A percentile compares a stretch with the other conserved stretches of the same genome.
Evolutionary conservation across 2,113 vertebrate species (phyloP).

Genomic region (Podarcis raffonei): DNA sequence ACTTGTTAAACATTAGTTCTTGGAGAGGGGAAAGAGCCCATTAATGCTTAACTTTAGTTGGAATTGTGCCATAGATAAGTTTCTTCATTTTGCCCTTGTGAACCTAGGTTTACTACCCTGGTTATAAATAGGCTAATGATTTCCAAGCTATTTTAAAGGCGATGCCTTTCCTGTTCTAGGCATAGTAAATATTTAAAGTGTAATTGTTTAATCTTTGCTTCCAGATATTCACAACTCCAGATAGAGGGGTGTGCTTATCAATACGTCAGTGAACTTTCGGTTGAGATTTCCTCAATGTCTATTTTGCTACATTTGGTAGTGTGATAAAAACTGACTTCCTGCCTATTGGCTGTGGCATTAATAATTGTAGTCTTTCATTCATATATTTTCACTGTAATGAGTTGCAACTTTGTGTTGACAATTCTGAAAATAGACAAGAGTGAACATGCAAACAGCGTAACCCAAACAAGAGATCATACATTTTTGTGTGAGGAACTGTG

Average conservation of each 20-base stretch:
- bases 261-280: neutral
- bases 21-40: neutral
- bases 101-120: neutral
- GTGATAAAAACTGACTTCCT: neutral
- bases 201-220: neutral
- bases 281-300: neutral
- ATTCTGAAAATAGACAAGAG: conserved; percentile 41
- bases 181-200: conserved; percentile 1
- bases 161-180: neutral
- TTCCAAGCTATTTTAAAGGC: neutral
- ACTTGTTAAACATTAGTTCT: conserved; percentile 21
- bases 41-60: conserved; percentile 6
- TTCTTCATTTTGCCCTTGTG: conserved; percentile 11
- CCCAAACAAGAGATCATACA: conserved; percentile 48
- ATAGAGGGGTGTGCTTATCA: neutral
- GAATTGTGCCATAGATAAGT: neutral
- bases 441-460: conserved; percentile 30
- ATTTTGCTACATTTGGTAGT: conserved; percentile 8
- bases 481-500: conserved; percentile 67
- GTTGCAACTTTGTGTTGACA: conserved; percentile 33
- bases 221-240: neutral
- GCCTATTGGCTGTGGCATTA: conserved; percentile 12
- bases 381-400: conserved; percentile 12
- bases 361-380: conserved; percentile 8
- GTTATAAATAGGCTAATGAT: conserved; percentile 11